These are phyloP conservation scores for Decapterus maruadsi DNA, from an alignment of 2,797 vertebrate species.

Conservation along the genomic window DNA sequence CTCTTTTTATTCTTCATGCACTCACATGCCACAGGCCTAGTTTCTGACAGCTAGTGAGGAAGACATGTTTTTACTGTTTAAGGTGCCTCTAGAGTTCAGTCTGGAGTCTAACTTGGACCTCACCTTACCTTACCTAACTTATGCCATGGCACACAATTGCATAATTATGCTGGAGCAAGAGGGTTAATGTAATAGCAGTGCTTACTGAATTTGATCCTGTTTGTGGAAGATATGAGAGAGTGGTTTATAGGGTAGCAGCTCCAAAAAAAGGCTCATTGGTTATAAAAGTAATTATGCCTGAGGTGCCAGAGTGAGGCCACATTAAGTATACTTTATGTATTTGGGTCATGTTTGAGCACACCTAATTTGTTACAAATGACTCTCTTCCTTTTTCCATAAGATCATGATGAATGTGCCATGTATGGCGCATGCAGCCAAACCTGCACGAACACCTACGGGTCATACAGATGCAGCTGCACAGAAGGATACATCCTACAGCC, in stretches of 20 bases:
- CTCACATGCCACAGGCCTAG: constrained; percentile 35
- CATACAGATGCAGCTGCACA: constrained; percentile 93
- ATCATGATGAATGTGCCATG: constrained; percentile 93
- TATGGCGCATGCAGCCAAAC: constrained; percentile 96
- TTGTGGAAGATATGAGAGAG: constrained; percentile 23
- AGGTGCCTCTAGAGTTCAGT: constrained; percentile 44
- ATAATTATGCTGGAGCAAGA: constrained; percentile 36
- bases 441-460: constrained; percentile 93
- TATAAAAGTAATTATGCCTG: constrained; percentile 78
- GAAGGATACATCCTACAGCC: constrained; percentile 94
- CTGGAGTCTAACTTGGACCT: constrained; percentile 42
- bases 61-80: constrained; percentile 53
- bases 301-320: constrained; percentile 77
- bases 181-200: constrained; percentile 31
- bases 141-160: constrained; percentile 27
- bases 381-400: constrained; percentile 84
- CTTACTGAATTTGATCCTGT: constrained; percentile 54
- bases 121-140: constrained; percentile 11
- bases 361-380: constrained; percentile 83
- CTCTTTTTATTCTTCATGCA: constrained; percentile 20
- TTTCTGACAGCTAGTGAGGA: constrained; percentile 44
- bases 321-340: constrained; percentile 88
- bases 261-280: constrained; percentile 65
- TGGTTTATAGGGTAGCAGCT: constrained; percentile 40
- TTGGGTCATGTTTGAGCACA: constrained; percentile 88